phyloP scores from a whole-genome alignment of 2,888 invertebrate species.

The Cloeon dipterum region DNA sequence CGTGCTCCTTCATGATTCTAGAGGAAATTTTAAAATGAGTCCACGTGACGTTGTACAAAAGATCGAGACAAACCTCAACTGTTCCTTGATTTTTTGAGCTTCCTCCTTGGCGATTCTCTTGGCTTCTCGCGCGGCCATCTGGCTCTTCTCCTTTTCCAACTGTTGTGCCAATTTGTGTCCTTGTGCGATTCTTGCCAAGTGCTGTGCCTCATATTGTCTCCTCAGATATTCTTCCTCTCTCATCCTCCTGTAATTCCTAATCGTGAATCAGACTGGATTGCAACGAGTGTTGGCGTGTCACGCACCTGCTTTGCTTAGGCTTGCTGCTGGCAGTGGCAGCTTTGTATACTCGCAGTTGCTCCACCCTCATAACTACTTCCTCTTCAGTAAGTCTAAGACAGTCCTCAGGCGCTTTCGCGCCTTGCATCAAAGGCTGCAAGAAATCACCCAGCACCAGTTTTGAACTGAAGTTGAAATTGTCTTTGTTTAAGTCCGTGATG shows the following conservation, averaged over 20 bases:
- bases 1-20: conserved; percentile 40
- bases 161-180: conserved; percentile 32
- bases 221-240: conserved; percentile 10
- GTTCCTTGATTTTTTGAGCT: conserved; percentile 24
- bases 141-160: conserved; percentile 38
- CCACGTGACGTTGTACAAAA: not conserved
- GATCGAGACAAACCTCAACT: conserved; percentile 16
- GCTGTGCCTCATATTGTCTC: conserved; percentile 11
- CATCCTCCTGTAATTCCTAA: conserved; percentile 10
- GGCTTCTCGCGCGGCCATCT: conserved; percentile 51
- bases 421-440: conserved; percentile 34
- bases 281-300: not conserved
- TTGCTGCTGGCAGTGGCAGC: conserved; percentile 6
- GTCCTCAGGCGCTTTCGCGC: conserved; percentile 30
- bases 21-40: not conserved
- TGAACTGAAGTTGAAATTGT: conserved; percentile 84
- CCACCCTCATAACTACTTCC: conserved; percentile 53
- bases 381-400: conserved; percentile 54
- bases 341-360: conserved; percentile 15
- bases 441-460: conserved; percentile 79
- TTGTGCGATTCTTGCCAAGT: conserved; percentile 38
- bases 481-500: conserved; percentile 41
- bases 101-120: conserved; percentile 48
- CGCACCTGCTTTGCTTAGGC: conserved; percentile 5
- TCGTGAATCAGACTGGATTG: not conserved